phyloP scores from a whole-genome alignment of 2,113 vertebrate genomes.

The Melanerpes aurifrons region DNA sequence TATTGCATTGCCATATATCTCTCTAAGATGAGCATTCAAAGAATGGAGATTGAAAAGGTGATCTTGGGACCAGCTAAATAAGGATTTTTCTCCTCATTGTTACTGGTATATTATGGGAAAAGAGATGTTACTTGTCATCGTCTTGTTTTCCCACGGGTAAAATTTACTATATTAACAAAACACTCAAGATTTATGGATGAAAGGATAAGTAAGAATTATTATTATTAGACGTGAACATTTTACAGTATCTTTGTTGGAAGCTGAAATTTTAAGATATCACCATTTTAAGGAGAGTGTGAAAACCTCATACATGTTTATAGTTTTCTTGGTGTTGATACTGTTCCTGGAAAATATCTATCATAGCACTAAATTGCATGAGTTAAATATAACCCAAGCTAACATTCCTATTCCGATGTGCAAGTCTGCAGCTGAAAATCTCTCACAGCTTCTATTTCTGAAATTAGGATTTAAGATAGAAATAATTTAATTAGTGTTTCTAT shows the following conservation, averaged over 20 bases:
- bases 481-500: background rate
- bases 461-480: background rate
- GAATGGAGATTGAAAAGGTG: background rate
- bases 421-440: background rate
- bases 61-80: background rate
- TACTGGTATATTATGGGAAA: background rate
- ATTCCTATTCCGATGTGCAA: background rate
- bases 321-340: background rate
- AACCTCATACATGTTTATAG: background rate
- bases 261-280: background rate
- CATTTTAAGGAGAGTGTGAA: background rate
- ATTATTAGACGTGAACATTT: background rate
- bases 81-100: background rate
- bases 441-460: background rate
- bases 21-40: background rate
- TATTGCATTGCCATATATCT: background rate
- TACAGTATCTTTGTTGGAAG: background rate
- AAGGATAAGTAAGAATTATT: background rate
- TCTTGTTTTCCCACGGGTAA: background rate
- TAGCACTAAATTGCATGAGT: background rate
- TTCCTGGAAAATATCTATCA: background rate
- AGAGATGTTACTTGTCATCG: background rate
- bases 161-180: background rate
- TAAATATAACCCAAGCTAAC: background rate
- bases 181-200: background rate